Evolutionary conservation across 2,888 invertebrate species (phyloP).

Genomic region (Limenitis camilla): DNA sequence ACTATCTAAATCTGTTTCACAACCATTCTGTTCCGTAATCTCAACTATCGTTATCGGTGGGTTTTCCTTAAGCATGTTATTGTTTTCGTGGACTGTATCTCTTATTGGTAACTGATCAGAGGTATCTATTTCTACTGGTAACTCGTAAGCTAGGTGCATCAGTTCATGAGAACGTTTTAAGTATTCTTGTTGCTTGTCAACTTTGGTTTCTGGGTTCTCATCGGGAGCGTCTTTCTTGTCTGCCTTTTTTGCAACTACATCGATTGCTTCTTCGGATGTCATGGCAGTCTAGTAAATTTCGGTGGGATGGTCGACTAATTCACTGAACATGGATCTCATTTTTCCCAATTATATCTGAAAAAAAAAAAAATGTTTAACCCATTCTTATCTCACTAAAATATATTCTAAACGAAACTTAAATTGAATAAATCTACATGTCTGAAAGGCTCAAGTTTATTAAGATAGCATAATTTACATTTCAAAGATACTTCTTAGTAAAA

Average conservation of each 20-base stretch:
- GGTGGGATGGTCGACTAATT: neutral
- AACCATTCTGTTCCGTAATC: conserved; percentile 68
- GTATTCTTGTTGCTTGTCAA: conserved; percentile 40
- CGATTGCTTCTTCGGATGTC: conserved; percentile 66
- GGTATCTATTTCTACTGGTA: conserved; percentile 52
- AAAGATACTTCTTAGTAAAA: too few relatives aligned
- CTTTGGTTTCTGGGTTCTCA: conserved; percentile 44
- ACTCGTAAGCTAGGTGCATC: conserved; percentile 66
- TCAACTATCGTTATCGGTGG: conserved; percentile 66
- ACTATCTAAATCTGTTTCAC: conserved; percentile 52
- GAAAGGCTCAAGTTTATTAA: too few relatives aligned
- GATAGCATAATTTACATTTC: too few relatives aligned
- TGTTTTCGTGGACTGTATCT: conserved; percentile 43
- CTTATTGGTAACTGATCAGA: neutral
- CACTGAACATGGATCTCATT: conserved; percentile 6
- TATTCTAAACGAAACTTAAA: too few relatives aligned
- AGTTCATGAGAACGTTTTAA: conserved; percentile 52
- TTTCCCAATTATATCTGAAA: conserved; percentile 16
- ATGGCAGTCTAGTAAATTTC: conserved; percentile 43
- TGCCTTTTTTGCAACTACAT: conserved; percentile 54
- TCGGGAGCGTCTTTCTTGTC: conserved; percentile 44
- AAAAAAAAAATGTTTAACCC: conserved; percentile 8
- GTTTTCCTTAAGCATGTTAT: conserved; percentile 66
- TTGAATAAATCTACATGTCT: neutral
- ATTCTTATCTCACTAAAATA: too few relatives aligned